These are phyloP conservation scores for Amia ocellicauda DNA, from an alignment of 2,113 vertebrate genomes.

Conservation along the genomic window DNA sequence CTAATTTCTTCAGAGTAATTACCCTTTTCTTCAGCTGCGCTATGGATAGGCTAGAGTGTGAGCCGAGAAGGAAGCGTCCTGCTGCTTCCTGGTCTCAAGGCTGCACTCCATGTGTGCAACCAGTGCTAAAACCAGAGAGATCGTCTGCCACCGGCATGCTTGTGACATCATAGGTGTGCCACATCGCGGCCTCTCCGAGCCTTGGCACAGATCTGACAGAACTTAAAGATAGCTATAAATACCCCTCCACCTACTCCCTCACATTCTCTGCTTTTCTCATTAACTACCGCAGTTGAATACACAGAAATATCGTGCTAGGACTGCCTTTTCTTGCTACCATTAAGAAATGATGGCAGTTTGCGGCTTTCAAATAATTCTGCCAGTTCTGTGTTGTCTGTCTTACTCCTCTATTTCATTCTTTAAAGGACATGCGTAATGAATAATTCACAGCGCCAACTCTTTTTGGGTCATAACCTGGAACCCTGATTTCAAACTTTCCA, in stretches of 20 bases:
- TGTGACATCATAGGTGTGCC: conserved; percentile 36
- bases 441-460: too few relatives aligned
- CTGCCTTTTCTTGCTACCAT: not conserved
- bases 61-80: not conserved
- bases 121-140: too few relatives aligned
- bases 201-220: conserved; percentile 1
- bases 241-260: conserved; percentile 33
- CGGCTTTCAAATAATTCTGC: too few relatives aligned
- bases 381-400: too few relatives aligned
- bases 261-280: conserved; percentile 30
- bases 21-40: not conserved
- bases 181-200: not conserved
- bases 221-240: not conserved
- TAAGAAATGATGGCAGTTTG: not conserved
- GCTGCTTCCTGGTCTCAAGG: not conserved
- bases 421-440: too few relatives aligned
- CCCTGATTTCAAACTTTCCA: too few relatives aligned
- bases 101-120: too few relatives aligned
- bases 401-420: too few relatives aligned
- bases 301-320: too few relatives aligned
- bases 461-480: too few relatives aligned
- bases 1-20: not conserved
- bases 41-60: not conserved
- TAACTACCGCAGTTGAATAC: not conserved
- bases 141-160: conserved; percentile 24